Base-by-base conservation (phyloP, 1,140 invertebrate species). In the Heliconius eleuchia region DNA sequence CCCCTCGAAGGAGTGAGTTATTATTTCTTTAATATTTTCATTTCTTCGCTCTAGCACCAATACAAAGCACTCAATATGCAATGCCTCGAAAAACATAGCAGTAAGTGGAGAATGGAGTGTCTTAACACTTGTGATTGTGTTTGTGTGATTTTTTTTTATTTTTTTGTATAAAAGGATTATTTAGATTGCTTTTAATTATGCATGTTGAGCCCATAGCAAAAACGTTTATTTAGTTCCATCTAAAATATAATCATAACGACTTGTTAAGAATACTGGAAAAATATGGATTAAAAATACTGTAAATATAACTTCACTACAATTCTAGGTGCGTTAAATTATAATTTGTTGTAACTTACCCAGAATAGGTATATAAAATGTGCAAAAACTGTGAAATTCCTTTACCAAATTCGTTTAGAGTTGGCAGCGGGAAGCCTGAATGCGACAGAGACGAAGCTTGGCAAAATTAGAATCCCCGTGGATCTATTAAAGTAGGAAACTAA, bases 361-460 rank as follows among this genome's bases (percentile, higher is more conserved):
- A 19, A 19, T 19, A 52, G 42, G 42, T 46, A 18, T 37, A 76
- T 70, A 76, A 76, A 76, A 27, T 13, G 60, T 66, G 55, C 19
- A 66, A 50, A 70, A 76, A 76, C 74, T 34, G n/a, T 71, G n/a
- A 66, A 76, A 70, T 27, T n/a, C 46, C 60, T 76, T 46, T 42
- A 71, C 19, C 27, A 74, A 50, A 76, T 46, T 66, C 60, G 66
- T 76, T 76, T 71, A 71, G 42, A 76, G 39, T 76, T 76, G 60
- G 46, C 60, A 71, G 39, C 57, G 27, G 37, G 42, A 76, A 46
- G 66, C 39, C 66, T 76, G 74, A 76, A 76, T 70, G 37, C 34
- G 39, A 76, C 60, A 42, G 74, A 60, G 57, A 76, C 74, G 74
- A 16, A 55, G 57, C 74, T 66, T 52, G 74, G 39, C 55, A 39